These are phyloP conservation scores for Aphelocoma californica DNA, from an alignment of 2,797 vertebrate genomes.

Conservation along the genomic window DNA sequence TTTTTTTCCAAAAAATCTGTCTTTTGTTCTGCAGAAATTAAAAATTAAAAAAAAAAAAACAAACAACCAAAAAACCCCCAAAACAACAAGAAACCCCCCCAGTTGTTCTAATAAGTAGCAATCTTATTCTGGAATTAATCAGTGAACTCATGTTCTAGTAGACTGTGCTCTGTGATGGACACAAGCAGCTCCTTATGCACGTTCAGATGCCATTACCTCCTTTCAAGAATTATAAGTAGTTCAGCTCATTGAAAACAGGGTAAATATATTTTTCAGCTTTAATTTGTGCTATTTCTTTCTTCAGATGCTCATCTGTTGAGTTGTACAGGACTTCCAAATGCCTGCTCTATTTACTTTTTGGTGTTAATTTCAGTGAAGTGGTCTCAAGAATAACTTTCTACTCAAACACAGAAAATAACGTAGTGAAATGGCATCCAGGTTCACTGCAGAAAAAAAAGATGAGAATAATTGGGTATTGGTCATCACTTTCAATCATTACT, in stretches of 20 bases:
- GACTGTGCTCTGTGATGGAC: background rate
- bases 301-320: background rate
- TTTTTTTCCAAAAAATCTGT: background rate
- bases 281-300: accelerated
- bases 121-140: background rate
- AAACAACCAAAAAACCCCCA: too few species aligned
- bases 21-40: slow-evolving; percentile 2
- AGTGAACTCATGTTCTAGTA: background rate
- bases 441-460: background rate
- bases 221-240: background rate
- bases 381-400: background rate
- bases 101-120: background rate
- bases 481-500: background rate
- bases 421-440: background rate
- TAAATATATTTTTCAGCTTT: background rate
- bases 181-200: background rate
- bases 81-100: too few species aligned
- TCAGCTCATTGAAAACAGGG: background rate
- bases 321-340: background rate
- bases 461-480: background rate
- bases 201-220: background rate
- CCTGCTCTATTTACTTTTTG: background rate
- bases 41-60: background rate
- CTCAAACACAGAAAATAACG: background rate
- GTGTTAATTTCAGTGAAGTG: background rate